Evolutionary conservation across 2,797 vertebrate genomes (phyloP).

Genomic region (Pteropus rufus): DNA sequence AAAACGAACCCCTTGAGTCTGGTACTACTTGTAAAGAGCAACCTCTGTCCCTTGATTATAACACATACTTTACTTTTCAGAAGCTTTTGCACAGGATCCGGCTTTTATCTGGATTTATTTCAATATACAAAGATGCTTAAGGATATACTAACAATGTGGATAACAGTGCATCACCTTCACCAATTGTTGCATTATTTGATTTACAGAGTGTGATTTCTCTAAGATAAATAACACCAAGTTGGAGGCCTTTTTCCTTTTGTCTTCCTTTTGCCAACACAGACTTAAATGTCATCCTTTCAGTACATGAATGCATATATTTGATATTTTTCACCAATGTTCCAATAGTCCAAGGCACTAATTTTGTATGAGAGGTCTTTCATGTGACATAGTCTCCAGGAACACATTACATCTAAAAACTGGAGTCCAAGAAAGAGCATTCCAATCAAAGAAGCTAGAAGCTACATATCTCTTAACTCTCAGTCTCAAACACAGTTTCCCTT

Average conservation of each 20-base stretch:
- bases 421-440: not conserved
- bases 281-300: not conserved
- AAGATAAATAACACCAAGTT: not conserved
- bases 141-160: not conserved
- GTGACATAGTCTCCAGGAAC: not conserved
- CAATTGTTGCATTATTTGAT: not conserved
- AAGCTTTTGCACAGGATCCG: not conserved
- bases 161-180: not conserved
- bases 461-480: not conserved
- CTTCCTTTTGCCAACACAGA: not conserved
- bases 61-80: not conserved
- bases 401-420: not conserved
- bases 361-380: not conserved
- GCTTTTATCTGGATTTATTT: not conserved
- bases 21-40: not conserved
- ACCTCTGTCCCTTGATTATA: not conserved
- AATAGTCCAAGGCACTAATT: not conserved
- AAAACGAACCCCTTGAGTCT: too few relatives aligned
- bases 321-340: not conserved
- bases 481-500: not conserved
- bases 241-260: not conserved
- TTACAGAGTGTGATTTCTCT: not conserved
- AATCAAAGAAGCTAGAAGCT: not conserved
- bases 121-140: not conserved
- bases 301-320: not conserved